Base-by-base conservation (phyloP, 2,888 invertebrate species). In the Quadroppia sp. region DNA sequence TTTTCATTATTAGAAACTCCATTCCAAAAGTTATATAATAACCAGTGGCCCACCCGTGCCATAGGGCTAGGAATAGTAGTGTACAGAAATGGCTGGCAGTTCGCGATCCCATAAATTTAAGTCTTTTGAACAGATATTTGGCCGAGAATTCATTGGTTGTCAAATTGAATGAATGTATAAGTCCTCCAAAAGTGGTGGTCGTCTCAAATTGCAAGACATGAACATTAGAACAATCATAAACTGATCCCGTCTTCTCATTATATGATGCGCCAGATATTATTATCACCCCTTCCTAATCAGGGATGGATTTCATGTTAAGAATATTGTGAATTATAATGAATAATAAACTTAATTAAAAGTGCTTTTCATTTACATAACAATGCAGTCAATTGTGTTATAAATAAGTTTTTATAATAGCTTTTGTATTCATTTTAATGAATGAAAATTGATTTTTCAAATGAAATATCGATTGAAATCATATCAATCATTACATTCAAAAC, bases 121-220 rank as follows among this genome's bases (percentile, higher is more conserved):
- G 85, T 2, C 98, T 86, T 82, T 97, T 97, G 85, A 94, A 98
- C 28, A 98, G 85, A 82, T 98, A 95, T 77, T 86, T 86, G 81
- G 90, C 90, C 74, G 94, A 91, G 90, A 97, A 98, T 72, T 89
- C 87, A 83, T 98, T 98, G 0, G 98, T 98, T 82, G 96, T 96
- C 76, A 90, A 90, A 83, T 98, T 98, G 83, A 98, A 98, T 53
- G 94, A 91, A 75, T 88, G 87, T 61, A 98, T 92, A 81, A 94
- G 90, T 80, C 93, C 89, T 75, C 89, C 89, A 84, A 94, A 92
- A 77, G 89, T 89, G 15, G 88, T 89, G 2, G 92, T 90, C 48
- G 88, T 87, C 83, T 97, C 96, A 80, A 92, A 91, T 0, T 89
- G 84, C 36, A 84, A 81, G n/a, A 96, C 83, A 80, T 91, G 89